Base-by-base conservation (phyloP, 2,888 invertebrate genomes). In the Corythucha ciliata region DNA sequence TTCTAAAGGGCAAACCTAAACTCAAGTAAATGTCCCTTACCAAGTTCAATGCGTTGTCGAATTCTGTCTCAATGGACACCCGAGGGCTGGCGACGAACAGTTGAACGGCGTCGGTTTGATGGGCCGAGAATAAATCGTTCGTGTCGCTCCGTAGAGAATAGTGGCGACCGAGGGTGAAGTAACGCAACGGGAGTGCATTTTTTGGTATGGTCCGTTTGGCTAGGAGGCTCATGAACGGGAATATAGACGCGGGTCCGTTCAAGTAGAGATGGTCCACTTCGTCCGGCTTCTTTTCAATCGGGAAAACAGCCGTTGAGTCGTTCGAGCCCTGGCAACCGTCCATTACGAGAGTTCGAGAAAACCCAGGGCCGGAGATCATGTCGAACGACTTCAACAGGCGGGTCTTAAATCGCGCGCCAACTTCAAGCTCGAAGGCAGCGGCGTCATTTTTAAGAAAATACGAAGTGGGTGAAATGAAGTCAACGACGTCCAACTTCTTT, bases 331-430 rank as follows among this genome's bases (percentile, higher is more conserved):
- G 69, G 63, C 82, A 83, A 49, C 82, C n/a, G n/a, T n/a, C n/a
- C n/a, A n/a, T n/a, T n/a, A n/a, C n/a, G n/a, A n/a, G n/a, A n/a
- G n/a, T n/a, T n/a, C n/a, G n/a, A n/a, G n/a, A 74, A 69, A 89
- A 87, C 69, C 89, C 87, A 1, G 86, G 74, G 66, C 85, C 86
- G 1, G 81, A 78, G 61, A 83, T 78, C 62, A 79, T 78, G 0
- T 74, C 65, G 63, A 77, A 83, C n/a, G 73, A 69, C 20, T 70
- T 67, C 5, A 76, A 62, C n/a, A n/a, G n/a, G 47, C 69, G 64
- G 44, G 70, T 64, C 1, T 69, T 65, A 52, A 77, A 72, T 61
- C 73, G 73, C 66, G 75, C 74, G 59, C 76, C 69, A 12, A 74
- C 66, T 18, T 74, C 74, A 8, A 81, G 68, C 68, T 88, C 87